phyloP scores from a whole-genome alignment of 1,140 invertebrate genomes.

The Pseudomyrmex sp. region DNA sequence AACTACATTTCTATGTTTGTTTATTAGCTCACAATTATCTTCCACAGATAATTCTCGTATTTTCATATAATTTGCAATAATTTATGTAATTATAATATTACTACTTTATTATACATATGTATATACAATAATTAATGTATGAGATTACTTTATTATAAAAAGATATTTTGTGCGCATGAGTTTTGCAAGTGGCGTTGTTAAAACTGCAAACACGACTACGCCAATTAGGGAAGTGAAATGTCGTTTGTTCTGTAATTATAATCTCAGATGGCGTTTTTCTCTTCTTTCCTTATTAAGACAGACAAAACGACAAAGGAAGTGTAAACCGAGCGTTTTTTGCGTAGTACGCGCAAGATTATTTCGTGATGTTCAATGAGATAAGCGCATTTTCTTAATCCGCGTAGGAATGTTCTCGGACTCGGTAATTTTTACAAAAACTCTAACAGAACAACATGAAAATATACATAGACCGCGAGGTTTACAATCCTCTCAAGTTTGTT shows the following conservation, averaged over 20 bases:
- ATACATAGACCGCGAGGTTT: slow-evolving; percentile 28
- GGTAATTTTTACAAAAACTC: slow-evolving; percentile 31
- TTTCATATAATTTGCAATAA: not conserved
- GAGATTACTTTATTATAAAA: slow-evolving; percentile 9
- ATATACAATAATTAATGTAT: not conserved
- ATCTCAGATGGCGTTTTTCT: slow-evolving; percentile 43
- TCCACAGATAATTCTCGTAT: slow-evolving; percentile 1
- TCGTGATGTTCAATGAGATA: slow-evolving; percentile 33
- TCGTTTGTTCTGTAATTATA: slow-evolving; percentile 47
- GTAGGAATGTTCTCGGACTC: slow-evolving; percentile 3
- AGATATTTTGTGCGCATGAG: slow-evolving; percentile 30
- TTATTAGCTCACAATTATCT: slow-evolving; percentile 23
- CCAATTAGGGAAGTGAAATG: slow-evolving; percentile 52
- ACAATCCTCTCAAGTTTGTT: slow-evolving; percentile 4
- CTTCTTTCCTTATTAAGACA: slow-evolving; percentile 43
- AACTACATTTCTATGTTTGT: slow-evolving; percentile 35
- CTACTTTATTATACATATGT: too few species aligned
- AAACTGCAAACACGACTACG: slow-evolving; percentile 27
- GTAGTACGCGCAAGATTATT: slow-evolving; percentile 36
- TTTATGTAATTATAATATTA: slow-evolving; percentile 21
- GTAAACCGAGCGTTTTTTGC: slow-evolving; percentile 41
- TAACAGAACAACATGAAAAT: slow-evolving; percentile 1
- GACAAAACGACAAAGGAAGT: slow-evolving; percentile 44
- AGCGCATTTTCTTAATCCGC: not conserved
- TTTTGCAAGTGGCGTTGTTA: slow-evolving; percentile 46